phyloP scores from a whole-genome alignment of 2,888 invertebrate species.

The Oscheius onirici region DNA sequence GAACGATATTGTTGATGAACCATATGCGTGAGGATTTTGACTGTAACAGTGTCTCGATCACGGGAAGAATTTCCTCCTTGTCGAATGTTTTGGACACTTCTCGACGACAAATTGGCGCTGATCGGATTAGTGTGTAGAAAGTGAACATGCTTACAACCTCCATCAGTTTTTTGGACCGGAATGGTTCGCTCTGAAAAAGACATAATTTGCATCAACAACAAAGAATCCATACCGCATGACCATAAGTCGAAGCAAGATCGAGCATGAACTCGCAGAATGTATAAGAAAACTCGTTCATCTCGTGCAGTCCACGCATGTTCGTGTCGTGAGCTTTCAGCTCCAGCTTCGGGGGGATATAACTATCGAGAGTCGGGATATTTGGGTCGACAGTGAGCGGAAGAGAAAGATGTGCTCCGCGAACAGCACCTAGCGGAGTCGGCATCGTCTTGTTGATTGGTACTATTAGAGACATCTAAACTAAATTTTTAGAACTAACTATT shows the following conservation, averaged over 20 bases:
- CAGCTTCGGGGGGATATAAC: conserved; percentile 88
- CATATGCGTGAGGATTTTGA: conserved; percentile 25
- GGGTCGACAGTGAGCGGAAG: conserved; percentile 27
- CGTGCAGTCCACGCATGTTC: conserved; percentile 94
- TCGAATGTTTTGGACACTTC: neutral
- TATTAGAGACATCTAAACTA: neutral
- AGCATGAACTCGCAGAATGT: conserved; percentile 96
- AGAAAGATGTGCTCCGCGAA: neutral
- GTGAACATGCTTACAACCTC: conserved; percentile 23
- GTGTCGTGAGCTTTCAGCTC: conserved; percentile 91
- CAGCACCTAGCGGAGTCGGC: neutral
- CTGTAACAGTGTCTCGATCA: neutral
- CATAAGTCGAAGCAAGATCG: conserved; percentile 76
- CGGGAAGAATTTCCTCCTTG: neutral
- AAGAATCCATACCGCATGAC: neutral
- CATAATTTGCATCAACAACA: neutral
- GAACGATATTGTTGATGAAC: conserved; percentile 35
- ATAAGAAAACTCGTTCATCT: conserved; percentile 90
- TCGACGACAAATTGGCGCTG: neutral
- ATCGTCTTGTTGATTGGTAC: neutral
- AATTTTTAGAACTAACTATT: neutral
- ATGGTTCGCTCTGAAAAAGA: neutral
- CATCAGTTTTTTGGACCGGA: neutral
- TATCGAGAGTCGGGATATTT: neutral
- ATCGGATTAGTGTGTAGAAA: conserved; percentile 4